A percentile compares a stretch with the other conserved stretches of the same genome.
Evolutionary conservation across 2,113 vertebrate species (phyloP).

Genomic region (Apeltes quadracus): DNA sequence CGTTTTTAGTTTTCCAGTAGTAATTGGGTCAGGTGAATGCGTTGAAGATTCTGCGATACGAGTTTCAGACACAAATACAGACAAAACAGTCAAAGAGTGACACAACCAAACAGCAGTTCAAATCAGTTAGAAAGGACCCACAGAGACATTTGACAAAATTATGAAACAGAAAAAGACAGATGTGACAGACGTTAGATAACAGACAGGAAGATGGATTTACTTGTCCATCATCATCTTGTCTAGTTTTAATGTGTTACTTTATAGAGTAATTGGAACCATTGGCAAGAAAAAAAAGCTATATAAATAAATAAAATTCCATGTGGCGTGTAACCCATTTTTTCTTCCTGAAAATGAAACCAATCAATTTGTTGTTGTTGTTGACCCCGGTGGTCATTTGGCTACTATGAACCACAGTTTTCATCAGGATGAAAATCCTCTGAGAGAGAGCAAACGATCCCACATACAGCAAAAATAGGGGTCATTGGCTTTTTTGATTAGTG

Average conservation of each 20-base stretch:
- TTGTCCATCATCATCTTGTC: conserved; percentile 2
- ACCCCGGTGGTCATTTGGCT: background rate
- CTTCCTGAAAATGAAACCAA: background rate
- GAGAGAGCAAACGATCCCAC: background rate
- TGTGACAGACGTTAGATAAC: conserved; percentile 51
- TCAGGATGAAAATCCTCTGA: conserved; percentile 22
- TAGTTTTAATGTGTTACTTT: background rate
- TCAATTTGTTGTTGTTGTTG: background rate
- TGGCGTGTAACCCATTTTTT: background rate
- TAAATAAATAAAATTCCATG: background rate
- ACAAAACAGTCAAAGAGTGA: conserved; percentile 55
- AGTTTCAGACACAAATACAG: conserved; percentile 69
- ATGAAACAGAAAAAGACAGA: conserved; percentile 56
- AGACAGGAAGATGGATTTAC: conserved; percentile 30
- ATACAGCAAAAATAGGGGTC: conserved; percentile 56
- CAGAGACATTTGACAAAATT: conserved; percentile 45
- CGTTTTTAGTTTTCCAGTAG: background rate
- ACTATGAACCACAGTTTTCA: conserved; percentile 18
- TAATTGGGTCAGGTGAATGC: conserved; percentile 40
- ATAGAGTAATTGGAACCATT: background rate
- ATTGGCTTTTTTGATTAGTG: conserved; percentile 73
- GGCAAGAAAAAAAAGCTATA: background rate
- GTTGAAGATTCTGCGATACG: conserved; percentile 63
- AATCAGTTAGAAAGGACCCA: conserved; percentile 61
- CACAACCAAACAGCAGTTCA: conserved; percentile 23